A percentile compares a stretch with the other conserved stretches of the same genome.
These are phyloP conservation scores for Varecia variegata DNA, from an alignment of 2,797 vertebrate species.

Conservation along the genomic window DNA sequence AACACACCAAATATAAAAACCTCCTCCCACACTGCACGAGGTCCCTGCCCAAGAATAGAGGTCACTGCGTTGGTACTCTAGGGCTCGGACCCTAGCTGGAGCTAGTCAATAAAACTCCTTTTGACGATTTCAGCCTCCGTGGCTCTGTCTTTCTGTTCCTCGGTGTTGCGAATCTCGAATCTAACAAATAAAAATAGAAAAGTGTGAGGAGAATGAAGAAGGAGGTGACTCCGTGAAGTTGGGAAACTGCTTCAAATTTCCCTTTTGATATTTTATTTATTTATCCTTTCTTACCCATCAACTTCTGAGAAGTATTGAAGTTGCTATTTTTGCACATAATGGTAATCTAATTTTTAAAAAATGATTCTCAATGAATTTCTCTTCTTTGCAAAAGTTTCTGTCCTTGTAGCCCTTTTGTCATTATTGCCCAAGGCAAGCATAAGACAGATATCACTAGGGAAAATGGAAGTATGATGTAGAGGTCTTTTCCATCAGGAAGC, in stretches of 20 bases:
- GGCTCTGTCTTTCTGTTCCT: too few relatives aligned
- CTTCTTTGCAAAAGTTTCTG: background rate
- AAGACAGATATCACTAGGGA: background rate
- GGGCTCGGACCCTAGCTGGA: too few relatives aligned
- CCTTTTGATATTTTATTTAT: background rate
- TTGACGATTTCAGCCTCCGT: too few relatives aligned
- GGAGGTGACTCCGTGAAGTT: background rate
- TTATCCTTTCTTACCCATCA: background rate
- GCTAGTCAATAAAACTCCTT: too few relatives aligned
- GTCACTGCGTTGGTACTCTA: too few relatives aligned
- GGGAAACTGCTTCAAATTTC: background rate
- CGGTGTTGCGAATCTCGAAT: too few relatives aligned
- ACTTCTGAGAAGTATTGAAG: background rate
- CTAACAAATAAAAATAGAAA: background rate
- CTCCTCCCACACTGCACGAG: too few relatives aligned
- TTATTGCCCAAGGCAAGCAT: background rate
- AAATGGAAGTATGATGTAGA: background rate
- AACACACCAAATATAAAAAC: too few relatives aligned
- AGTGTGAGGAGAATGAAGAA: background rate
- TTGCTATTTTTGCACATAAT: background rate
- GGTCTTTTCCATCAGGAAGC: background rate
- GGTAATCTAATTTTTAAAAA: background rate
- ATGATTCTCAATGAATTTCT: background rate
- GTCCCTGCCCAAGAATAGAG: too few relatives aligned
- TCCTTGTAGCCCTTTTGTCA: background rate